Evolutionary conservation across 2,888 invertebrate species (phyloP).

Genomic region (Cecidostiba fungosa): DNA sequence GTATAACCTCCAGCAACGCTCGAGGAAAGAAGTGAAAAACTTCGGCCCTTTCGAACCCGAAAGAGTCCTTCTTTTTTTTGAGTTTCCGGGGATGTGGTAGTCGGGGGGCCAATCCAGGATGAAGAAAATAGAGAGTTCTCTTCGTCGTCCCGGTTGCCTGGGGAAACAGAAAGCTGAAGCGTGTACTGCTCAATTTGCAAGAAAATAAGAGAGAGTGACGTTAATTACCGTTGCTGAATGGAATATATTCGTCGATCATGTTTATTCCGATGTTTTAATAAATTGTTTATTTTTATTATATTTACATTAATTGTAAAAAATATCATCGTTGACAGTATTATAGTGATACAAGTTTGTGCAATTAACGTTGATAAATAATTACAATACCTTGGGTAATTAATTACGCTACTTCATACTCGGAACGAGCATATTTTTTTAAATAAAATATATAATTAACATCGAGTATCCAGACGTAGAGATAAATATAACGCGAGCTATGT

Average conservation of each 20-base stretch:
- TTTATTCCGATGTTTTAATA: too few species aligned
- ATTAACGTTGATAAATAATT: not conserved
- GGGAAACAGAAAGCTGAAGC: constrained; percentile 55
- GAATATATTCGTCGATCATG: not conserved
- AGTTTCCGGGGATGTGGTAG: not conserved
- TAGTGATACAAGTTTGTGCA: not conserved
- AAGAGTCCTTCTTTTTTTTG: not conserved
- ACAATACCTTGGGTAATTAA: not conserved
- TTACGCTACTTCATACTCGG: too few species aligned
- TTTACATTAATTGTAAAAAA: too few species aligned
- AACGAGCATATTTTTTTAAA: not conserved
- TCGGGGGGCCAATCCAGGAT: constrained; percentile 10
- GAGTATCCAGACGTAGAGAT: not conserved
- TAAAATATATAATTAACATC: not conserved
- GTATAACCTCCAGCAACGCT: not conserved
- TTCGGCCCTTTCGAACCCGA: constrained; percentile 19
- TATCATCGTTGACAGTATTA: not conserved
- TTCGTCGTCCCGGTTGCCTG: constrained; percentile 19
- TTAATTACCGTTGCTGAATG: constrained; percentile 27
- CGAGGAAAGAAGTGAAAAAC: constrained; percentile 42
- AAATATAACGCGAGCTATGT: not conserved
- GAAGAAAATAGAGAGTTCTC: constrained; percentile 24
- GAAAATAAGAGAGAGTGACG: constrained; percentile 33
- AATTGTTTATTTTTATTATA: not conserved
- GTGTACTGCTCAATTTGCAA: constrained; percentile 54